These are phyloP conservation scores for Conopomorpha cramerella DNA, from an alignment of 1,140 invertebrate genomes.

Conservation along the genomic window DNA sequence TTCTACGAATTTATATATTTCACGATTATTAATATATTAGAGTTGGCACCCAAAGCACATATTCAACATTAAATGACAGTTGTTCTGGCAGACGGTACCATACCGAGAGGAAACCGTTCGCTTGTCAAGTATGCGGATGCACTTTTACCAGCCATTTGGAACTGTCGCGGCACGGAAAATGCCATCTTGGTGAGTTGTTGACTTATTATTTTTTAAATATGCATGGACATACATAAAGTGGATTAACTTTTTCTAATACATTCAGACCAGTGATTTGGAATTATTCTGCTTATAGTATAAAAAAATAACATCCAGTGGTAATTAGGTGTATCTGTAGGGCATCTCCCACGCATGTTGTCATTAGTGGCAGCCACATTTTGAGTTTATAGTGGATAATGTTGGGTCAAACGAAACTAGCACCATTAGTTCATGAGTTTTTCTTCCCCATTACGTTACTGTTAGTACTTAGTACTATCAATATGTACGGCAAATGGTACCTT, in stretches of 20 bases:
- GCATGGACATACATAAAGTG: neutral
- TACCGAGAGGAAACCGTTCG: slow-evolving; percentile 82
- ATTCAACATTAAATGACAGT: slow-evolving; percentile 4
- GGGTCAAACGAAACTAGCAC: too few relatives aligned
- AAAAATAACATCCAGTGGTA: neutral
- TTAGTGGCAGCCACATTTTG: too few relatives aligned
- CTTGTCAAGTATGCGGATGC: slow-evolving; percentile 82
- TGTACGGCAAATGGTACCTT: too few relatives aligned
- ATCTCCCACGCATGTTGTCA: too few relatives aligned
- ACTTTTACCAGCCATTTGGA: slow-evolving; percentile 78
- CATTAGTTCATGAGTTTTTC: too few relatives aligned
- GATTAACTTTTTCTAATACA: neutral
- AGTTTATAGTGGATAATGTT: too few relatives aligned
- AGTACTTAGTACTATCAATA: too few relatives aligned
- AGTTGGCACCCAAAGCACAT: too few relatives aligned
- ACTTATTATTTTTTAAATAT: neutral
- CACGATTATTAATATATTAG: too few relatives aligned
- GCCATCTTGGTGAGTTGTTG: slow-evolving; percentile 71
- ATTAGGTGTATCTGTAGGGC: neutral
- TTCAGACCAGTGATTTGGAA: neutral
- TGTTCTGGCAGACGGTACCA: slow-evolving; percentile 70
- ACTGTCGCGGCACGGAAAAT: slow-evolving; percentile 78
- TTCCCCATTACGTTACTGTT: too few relatives aligned
- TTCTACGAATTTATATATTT: too few relatives aligned
- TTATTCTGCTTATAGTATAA: neutral